These are phyloP conservation scores for Alethe castanea DNA, from an alignment of 2,113 vertebrate species.

Conservation along the genomic window DNA sequence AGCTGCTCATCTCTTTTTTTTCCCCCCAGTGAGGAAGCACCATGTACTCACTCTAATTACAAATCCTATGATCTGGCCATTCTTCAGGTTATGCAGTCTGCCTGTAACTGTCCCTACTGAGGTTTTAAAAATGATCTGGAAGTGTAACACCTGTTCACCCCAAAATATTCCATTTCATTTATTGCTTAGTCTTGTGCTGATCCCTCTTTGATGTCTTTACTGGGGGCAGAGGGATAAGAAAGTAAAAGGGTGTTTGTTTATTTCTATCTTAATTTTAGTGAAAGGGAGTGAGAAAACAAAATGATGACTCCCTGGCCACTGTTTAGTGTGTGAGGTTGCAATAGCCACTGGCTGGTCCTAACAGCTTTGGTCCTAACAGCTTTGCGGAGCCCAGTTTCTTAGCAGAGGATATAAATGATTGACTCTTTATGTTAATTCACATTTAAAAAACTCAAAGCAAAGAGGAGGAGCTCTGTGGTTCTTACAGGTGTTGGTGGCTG, in stretches of 20 bases:
- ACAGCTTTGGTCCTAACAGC: background rate
- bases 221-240: background rate
- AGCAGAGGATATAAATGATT: no score
- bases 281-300: background rate
- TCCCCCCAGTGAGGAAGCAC: conserved; percentile 18
- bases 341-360: background rate
- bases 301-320: background rate
- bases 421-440: no score
- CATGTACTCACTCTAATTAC: conserved; percentile 63
- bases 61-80: conserved; percentile 51
- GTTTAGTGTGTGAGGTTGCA: background rate
- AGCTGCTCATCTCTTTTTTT: conserved; percentile 55
- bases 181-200: background rate
- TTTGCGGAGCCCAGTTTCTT: background rate
- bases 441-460: no score
- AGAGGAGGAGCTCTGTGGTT: background rate
- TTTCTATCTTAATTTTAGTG: background rate
- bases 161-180: background rate
- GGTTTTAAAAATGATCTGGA: background rate
- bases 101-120: background rate
- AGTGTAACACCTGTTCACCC: background rate
- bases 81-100: conserved; percentile 34
- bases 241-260: background rate
- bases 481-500: background rate
- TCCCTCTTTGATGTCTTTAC: background rate